Evolutionary conservation across 2,888 invertebrate species (phyloP).

Genomic region (Emmelina monodactyla): DNA sequence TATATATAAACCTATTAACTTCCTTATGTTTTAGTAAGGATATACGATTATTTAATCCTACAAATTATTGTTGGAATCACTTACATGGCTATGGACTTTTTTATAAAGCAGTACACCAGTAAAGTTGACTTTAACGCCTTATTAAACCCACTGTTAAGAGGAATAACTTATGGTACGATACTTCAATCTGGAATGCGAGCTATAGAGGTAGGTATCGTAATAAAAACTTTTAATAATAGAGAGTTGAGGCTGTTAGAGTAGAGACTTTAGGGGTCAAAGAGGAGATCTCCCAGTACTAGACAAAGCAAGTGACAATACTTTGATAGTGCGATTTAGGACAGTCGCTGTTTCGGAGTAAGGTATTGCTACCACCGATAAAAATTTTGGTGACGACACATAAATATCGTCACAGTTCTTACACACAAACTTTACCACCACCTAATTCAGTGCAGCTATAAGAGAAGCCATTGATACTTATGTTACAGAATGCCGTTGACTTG

Average conservation of each 20-base stretch:
- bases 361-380: no score
- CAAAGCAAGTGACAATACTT: no score
- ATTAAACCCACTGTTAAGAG: constrained; percentile 38
- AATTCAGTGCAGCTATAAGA: no score
- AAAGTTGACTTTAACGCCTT: constrained; percentile 26
- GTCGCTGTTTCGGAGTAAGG: no score
- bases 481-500: constrained; percentile 2
- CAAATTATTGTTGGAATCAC: constrained; percentile 32
- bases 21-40: constrained; percentile 25
- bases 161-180: constrained; percentile 31
- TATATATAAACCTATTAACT: constrained; percentile 2
- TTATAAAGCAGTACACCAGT: constrained; percentile 41
- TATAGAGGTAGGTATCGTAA: constrained; percentile 37
- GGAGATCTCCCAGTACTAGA: no score
- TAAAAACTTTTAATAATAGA: no score
- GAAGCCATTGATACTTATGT: constrained; percentile 1
- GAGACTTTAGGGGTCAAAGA: no score
- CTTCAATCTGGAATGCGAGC: constrained; percentile 32
- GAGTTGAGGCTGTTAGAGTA: no score
- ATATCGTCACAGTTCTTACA: no score
- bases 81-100: constrained; percentile 46
- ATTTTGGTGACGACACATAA: no score
- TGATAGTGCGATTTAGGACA: no score
- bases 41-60: constrained; percentile 29
- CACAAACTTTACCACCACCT: no score